Evolutionary conservation across 2,797 vertebrate genomes (phyloP).

Genomic region (Pantherophis vulpinus): DNA sequence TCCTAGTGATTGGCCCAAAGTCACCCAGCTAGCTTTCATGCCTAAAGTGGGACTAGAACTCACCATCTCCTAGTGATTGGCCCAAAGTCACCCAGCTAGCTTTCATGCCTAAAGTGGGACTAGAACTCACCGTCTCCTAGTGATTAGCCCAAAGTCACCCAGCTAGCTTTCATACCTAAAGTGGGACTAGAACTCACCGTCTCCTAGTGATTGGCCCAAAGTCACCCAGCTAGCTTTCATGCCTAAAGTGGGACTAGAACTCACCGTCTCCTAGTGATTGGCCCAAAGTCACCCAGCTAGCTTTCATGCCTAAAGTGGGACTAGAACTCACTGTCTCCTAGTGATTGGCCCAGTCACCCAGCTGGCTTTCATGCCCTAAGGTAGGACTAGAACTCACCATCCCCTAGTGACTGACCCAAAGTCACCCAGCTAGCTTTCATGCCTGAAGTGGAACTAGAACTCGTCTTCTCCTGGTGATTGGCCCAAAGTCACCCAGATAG

Average conservation of each 20-base stretch:
- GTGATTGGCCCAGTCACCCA: background rate
- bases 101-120: too few species aligned
- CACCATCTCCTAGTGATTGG: background rate
- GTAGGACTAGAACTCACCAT: background rate
- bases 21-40: background rate
- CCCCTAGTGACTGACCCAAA: background rate
- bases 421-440: background rate
- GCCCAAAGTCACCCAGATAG: background rate
- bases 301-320: too few species aligned
- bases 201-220: background rate
- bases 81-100: too few species aligned
- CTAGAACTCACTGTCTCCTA: background rate
- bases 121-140: background rate
- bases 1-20: rapidly evolving
- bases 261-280: background rate
- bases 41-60: background rate
- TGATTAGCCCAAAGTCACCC: background rate
- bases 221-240: background rate
- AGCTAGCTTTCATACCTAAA: background rate
- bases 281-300: too few species aligned
- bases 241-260: background rate
- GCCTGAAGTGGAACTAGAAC: background rate
- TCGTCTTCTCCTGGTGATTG: background rate
- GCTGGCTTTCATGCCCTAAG: too few species aligned
- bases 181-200: background rate